Conservation (phyloP, 2,113 vertebrate species). For the Oncorhynchus tshawytscha region DNA sequence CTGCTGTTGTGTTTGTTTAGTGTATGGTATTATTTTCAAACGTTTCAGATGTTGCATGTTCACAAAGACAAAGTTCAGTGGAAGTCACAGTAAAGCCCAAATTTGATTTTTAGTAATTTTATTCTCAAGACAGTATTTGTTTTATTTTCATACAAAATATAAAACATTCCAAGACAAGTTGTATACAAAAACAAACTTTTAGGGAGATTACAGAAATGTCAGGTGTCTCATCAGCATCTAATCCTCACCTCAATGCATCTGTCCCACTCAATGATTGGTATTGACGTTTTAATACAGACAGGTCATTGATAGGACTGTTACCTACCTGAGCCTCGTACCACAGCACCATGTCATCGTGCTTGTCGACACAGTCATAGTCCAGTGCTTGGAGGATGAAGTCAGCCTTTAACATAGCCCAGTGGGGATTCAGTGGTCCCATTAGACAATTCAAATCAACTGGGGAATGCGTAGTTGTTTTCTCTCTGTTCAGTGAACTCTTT, state of each 20-base stretch:
- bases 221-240: too few relatives aligned
- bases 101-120: background rate
- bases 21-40: background rate
- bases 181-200: background rate
- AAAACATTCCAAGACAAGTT: background rate
- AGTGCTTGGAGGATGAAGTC: slow-evolving; percentile 32
- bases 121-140: background rate
- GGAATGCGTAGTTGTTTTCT: background rate
- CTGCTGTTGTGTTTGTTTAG: background rate
- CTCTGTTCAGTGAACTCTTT: background rate
- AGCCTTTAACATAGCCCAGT: slow-evolving; percentile 20
- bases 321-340: background rate
- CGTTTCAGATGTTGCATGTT: background rate
- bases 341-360: slow-evolving; percentile 16
- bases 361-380: background rate
- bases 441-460: background rate
- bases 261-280: too few relatives aligned
- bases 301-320: background rate
- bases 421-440: slow-evolving; percentile 3
- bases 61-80: background rate
- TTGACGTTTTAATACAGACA: too few relatives aligned
- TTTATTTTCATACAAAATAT: background rate
- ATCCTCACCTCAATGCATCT: too few relatives aligned
- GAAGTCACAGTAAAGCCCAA: background rate
- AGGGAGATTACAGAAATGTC: too few relatives aligned